These are phyloP conservation scores for Phymanthus crucifer DNA, from an alignment of 92 coral and sea anemone genomes.

Conservation along the genomic window DNA sequence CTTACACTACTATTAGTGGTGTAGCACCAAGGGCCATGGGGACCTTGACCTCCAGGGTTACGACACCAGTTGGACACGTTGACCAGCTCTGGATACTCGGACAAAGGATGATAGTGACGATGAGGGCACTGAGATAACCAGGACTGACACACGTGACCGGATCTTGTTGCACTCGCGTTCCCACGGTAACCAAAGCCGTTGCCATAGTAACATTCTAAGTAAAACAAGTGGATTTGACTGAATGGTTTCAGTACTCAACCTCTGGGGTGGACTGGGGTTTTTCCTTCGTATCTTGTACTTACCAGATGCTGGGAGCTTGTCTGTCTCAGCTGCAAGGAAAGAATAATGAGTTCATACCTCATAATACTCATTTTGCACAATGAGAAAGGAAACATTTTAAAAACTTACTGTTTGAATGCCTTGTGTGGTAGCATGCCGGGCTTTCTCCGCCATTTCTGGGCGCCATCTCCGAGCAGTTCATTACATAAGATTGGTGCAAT, in stretches of 20 bases:
- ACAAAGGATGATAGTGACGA: slow-evolving; percentile 49
- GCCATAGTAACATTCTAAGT: slow-evolving; percentile 56
- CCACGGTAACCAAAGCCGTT: no score
- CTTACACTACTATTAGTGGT: no score
- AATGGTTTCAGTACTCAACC: no score
- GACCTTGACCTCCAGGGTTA: no score
- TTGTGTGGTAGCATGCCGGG: slow-evolving; percentile 27
- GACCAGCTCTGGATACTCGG: no score
- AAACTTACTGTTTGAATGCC: slow-evolving; percentile 19
- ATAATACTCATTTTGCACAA: not conserved
- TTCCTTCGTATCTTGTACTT: no score
- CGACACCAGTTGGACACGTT: no score
- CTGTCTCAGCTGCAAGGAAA: slow-evolving; percentile 33
- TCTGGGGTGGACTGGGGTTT: not conserved
- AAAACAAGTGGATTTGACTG: not conserved
- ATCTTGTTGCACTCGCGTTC: no score
- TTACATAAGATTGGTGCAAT: not conserved
- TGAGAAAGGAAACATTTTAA: not conserved
- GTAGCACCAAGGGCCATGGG: no score
- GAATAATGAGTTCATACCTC: not conserved
- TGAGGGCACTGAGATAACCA: slow-evolving; percentile 21
- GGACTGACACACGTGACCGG: no score
- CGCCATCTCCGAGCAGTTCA: slow-evolving; percentile 1
- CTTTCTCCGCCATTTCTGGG: slow-evolving; percentile 17
- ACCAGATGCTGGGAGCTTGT: slow-evolving; percentile 23